Evolutionary conservation across 2,797 vertebrate species (phyloP).

Genomic region (Galago senegalensis): DNA sequence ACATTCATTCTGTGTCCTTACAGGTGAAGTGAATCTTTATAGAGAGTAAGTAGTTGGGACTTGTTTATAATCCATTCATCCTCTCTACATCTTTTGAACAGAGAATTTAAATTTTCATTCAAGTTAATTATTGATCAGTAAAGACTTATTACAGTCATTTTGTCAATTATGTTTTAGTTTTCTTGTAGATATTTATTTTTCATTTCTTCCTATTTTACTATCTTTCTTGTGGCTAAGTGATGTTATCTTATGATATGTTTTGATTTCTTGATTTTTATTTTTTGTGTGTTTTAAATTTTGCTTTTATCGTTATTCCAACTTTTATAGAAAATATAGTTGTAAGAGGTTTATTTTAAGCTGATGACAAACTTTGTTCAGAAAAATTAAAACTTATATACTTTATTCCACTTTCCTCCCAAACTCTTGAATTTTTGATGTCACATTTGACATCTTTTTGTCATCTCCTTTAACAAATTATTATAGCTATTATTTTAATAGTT

Average conservation of each 20-base stretch:
- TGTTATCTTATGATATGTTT: background rate
- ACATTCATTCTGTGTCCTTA: background rate
- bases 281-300: background rate
- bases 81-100: background rate
- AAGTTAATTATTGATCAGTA: background rate
- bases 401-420: background rate
- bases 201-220: background rate
- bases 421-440: background rate
- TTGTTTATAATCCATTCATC: background rate
- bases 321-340: background rate
- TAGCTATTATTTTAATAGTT: background rate
- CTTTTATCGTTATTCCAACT: background rate
- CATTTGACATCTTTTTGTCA: background rate
- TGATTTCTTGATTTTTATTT: background rate
- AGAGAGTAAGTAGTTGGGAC: too few relatives aligned
- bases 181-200: background rate
- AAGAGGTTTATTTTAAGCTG: background rate
- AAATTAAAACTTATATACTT: background rate
- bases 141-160: background rate
- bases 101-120: background rate
- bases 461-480: too few relatives aligned
- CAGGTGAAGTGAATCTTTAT: too few relatives aligned
- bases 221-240: background rate
- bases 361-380: background rate
- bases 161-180: background rate